Evolutionary conservation across 2,888 invertebrate genomes (phyloP).

Genomic region (Gymnocheta viridis): DNA sequence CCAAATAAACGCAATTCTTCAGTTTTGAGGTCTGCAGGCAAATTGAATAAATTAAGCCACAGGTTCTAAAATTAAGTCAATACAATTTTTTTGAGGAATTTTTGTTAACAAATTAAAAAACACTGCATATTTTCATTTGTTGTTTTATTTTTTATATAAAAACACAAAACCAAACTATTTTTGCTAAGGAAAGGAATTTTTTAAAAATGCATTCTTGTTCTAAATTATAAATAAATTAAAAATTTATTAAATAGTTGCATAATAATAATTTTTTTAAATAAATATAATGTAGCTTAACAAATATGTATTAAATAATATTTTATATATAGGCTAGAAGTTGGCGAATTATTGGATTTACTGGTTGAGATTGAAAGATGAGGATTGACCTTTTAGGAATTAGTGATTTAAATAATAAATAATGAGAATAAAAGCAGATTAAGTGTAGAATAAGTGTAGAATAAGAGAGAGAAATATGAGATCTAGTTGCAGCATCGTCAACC

Average conservation of each 20-base stretch:
- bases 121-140: background rate
- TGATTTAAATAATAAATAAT: too few species aligned
- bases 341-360: too few species aligned
- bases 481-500: too few species aligned
- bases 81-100: background rate
- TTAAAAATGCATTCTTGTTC: background rate
- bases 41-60: conserved; percentile 50
- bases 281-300: too few species aligned
- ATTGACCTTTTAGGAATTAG: too few species aligned
- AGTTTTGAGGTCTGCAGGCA: conserved; percentile 49
- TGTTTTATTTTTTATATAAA: background rate
- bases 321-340: too few species aligned
- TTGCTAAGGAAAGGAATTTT: background rate
- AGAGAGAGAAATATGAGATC: too few species aligned
- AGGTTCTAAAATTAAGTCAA: conserved; percentile 34
- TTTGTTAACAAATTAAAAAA: background rate
- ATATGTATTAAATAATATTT: too few species aligned
- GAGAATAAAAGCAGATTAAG: too few species aligned
- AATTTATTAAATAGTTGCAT: background rate
- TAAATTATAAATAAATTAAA: background rate
- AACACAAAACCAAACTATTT: background rate
- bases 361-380: too few species aligned
- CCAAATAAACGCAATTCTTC: conserved; percentile 35
- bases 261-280: too few species aligned
- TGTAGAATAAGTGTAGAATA: too few species aligned